Conservation (phyloP, 2,888 invertebrate species). For the Leucania comma region DNA sequence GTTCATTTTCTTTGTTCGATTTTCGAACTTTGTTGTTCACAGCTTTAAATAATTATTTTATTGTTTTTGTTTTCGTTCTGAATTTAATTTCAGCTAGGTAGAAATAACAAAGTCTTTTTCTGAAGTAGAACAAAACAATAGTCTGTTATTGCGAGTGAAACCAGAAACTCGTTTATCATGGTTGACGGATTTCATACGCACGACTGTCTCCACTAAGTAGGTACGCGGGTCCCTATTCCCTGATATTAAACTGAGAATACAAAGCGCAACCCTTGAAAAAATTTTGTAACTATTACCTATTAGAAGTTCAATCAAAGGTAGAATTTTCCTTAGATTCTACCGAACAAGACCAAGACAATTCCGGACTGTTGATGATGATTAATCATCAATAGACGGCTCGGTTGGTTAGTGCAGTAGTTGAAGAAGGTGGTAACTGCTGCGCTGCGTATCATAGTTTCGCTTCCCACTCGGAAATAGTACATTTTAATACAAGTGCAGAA, state of each 20-base stretch:
- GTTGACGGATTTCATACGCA: slow-evolving; percentile 41
- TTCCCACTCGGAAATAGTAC: too few relatives aligned
- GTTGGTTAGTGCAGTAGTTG: too few relatives aligned
- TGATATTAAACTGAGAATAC: background rate
- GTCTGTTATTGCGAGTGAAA: slow-evolving; percentile 16
- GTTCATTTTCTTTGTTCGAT: background rate
- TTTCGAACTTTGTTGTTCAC: background rate
- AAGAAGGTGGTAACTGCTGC: too few relatives aligned
- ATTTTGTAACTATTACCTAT: too few relatives aligned
- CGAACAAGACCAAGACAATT: too few relatives aligned
- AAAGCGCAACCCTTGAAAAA: background rate
- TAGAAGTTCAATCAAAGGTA: too few relatives aligned
- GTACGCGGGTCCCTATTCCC: slow-evolving; percentile 4
- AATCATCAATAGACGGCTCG: too few relatives aligned
- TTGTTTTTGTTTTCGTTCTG: slow-evolving; percentile 1
- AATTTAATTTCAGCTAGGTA: background rate
- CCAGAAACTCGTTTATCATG: slow-evolving; percentile 40
- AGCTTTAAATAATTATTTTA: background rate
- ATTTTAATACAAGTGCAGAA: too few relatives aligned
- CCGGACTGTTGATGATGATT: too few relatives aligned
- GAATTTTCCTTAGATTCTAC: too few relatives aligned
- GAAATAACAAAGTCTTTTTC: slow-evolving; percentile 9
- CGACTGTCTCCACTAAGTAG: slow-evolving; percentile 17
- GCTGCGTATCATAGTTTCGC: too few relatives aligned
- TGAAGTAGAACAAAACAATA: slow-evolving; percentile 12